Conservation (phyloP, 2,113 vertebrate genomes). For the Rattus norvegicus region GRCr8 NC_086031.1:5178501-5179000, state of each 20-base stretch:
- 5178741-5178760: background rate
- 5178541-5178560: background rate
- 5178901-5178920: background rate
- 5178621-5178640: background rate
- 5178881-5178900: background rate
- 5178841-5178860: background rate
- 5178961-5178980: background rate
- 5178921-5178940: background rate
- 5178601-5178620: background rate
- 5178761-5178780: background rate
- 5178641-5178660: fast-evolving
- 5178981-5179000: background rate
- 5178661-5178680: background rate
- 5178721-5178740: background rate
- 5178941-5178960: background rate
- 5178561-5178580: background rate
- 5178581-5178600: background rate
- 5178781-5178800: background rate
- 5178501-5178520: background rate
- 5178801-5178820: background rate
- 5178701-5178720: background rate
- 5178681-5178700: background rate
- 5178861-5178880: background rate
- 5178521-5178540: background rate
- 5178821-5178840: background rate